Evolutionary conservation across 2,113 vertebrate species (phyloP).

Genomic region (Lycaon pictus): DNA sequence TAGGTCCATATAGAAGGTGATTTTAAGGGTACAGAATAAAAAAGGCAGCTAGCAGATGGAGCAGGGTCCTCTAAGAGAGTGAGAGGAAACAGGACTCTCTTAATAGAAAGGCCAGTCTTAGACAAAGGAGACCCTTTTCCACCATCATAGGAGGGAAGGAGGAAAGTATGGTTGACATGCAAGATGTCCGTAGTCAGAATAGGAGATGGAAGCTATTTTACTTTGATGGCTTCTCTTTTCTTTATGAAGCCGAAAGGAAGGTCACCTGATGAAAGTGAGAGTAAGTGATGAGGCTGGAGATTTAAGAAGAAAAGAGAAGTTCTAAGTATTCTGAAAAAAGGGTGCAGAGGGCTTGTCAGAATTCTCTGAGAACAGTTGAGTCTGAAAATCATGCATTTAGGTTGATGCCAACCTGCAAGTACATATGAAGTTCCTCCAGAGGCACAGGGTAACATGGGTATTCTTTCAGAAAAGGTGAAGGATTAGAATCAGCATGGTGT

Average conservation of each 20-base stretch:
- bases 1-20: not conserved
- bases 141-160: not conserved
- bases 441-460: not conserved
- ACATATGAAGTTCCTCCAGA: not conserved
- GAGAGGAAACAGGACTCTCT: not conserved
- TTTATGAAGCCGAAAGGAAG: conserved; percentile 31
- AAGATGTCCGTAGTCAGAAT: not conserved
- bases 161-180: not conserved
- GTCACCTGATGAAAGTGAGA: not conserved
- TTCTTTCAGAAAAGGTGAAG: conserved; percentile 18
- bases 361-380: not conserved
- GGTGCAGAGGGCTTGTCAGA: not conserved
- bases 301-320: not conserved
- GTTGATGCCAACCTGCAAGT: not conserved
- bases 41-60: not conserved
- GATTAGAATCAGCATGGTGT: not conserved
- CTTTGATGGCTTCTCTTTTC: conserved; percentile 18
- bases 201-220: not conserved
- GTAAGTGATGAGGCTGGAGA: not conserved
- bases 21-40: not conserved
- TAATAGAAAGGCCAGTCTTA: not conserved
- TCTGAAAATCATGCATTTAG: not conserved
- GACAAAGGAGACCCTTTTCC: not conserved
- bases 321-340: not conserved
- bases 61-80: not conserved